A percentile compares a stretch with the other conserved stretches of the same genome.
These are phyloP conservation scores for Poeciliopsis paucimaculata DNA, from an alignment of 2,797 vertebrate genomes.

Conservation along the genomic window DNA sequence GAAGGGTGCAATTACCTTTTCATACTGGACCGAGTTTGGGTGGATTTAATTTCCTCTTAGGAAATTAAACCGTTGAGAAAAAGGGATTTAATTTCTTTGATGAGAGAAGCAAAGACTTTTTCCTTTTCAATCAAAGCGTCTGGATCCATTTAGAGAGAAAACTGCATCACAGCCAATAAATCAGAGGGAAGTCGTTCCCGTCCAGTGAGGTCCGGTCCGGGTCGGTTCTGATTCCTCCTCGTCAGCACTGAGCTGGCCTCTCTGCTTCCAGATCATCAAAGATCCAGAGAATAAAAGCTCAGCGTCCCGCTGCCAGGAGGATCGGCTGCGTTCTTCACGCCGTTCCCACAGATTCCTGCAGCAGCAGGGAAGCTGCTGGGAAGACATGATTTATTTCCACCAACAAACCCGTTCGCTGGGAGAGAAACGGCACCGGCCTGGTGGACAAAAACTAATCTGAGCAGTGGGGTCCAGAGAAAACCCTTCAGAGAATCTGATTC, in stretches of 20 bases:
- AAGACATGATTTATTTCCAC: neutral
- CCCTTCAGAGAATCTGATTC: neutral
- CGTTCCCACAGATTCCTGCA: slow-evolving; percentile 4
- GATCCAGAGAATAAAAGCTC: neutral
- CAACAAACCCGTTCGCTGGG: neutral
- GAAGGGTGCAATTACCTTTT: neutral
- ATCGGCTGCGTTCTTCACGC: neutral
- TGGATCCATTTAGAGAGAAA: neutral
- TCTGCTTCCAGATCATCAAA: slow-evolving; percentile 13
- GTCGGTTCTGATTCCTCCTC: slow-evolving; percentile 6
- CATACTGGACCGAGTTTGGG: neutral
- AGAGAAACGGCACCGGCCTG: neutral
- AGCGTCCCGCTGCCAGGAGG: neutral
- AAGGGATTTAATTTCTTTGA: neutral
- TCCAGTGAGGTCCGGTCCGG: neutral
- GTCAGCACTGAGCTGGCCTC: slow-evolving; percentile 20
- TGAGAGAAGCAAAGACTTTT: neutral
- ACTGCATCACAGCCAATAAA: neutral
- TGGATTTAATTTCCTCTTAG: too few relatives aligned
- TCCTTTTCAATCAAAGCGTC: neutral
- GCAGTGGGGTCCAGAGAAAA: neutral
- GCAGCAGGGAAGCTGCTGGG: slow-evolving; percentile 6
- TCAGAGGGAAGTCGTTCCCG: neutral
- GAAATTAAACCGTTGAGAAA: neutral
- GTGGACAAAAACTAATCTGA: neutral